A percentile compares a stretch with the other conserved stretches of the same genome.
Conservation (phyloP, 2,888 invertebrate genomes). For the Acanthacorydalis orientalis region DNA sequence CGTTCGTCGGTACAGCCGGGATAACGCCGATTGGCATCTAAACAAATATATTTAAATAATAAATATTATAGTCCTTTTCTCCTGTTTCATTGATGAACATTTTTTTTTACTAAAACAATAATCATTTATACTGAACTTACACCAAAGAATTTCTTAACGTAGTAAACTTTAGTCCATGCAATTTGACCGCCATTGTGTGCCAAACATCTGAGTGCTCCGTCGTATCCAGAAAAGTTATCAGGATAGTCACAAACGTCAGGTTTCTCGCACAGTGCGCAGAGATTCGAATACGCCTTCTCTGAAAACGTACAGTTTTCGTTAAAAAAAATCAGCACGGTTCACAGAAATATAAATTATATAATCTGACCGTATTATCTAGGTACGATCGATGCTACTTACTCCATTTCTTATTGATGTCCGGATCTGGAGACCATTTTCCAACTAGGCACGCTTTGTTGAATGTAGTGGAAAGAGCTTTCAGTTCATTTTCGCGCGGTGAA, state of each 20-base stretch:
- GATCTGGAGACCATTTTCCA: constrained; percentile 65
- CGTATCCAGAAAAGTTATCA: constrained; percentile 72
- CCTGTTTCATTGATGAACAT: no score
- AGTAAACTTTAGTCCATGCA: constrained; percentile 73
- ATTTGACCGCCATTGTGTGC: constrained; percentile 68
- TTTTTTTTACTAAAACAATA: neutral
- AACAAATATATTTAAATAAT: constrained; percentile 6
- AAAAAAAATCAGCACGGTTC: no score
- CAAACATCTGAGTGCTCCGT: constrained; percentile 69
- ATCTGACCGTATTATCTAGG: no score
- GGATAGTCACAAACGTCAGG: constrained; percentile 63
- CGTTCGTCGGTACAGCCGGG: constrained; percentile 36
- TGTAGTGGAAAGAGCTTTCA: constrained; percentile 61
- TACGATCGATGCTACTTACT: constrained; percentile 36
- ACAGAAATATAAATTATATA: no score
- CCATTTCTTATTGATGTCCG: constrained; percentile 47
- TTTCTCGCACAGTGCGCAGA: constrained; percentile 63
- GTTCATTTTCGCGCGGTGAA: constrained; percentile 62
- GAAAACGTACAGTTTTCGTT: constrained; percentile 11
- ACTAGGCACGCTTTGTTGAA: constrained; percentile 76
- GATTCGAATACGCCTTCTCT: constrained; percentile 60
- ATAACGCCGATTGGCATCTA: constrained; percentile 44
- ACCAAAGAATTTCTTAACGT: constrained; percentile 62
- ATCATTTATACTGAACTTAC: constrained; percentile 25
- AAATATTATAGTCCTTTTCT: no score